Evolutionary conservation across 2,888 invertebrate genomes (phyloP).

Genomic region (Pristionchus exspectatus): DNA sequence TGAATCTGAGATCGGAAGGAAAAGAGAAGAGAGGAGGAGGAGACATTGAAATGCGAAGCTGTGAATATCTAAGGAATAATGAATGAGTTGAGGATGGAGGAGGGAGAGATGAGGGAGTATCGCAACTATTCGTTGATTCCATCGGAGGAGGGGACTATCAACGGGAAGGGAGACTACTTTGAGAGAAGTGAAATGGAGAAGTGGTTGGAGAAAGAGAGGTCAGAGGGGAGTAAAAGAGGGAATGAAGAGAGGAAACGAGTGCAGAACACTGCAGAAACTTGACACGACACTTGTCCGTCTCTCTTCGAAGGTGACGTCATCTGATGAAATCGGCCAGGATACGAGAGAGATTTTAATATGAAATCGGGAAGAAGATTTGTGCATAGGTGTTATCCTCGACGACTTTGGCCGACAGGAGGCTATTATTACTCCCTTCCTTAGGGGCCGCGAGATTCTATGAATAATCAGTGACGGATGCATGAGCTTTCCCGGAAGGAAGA

Average conservation of each 20-base stretch:
- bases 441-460: background rate
- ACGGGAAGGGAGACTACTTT: background rate
- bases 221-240: background rate
- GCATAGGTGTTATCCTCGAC: background rate
- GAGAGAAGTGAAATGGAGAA: background rate
- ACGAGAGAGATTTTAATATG: conserved; percentile 24
- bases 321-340: background rate
- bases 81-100: conserved; percentile 45
- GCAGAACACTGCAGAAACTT: conserved; percentile 47
- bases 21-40: conserved; percentile 26
- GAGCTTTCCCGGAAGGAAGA: conserved; percentile 38
- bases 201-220: conserved; percentile 21
- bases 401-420: background rate
- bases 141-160: background rate
- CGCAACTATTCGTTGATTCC: conserved; percentile 41
- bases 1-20: conserved; percentile 41
- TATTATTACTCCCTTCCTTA: background rate
- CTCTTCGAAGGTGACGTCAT: background rate
- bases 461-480: conserved; percentile 57
- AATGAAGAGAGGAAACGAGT: conserved; percentile 20
- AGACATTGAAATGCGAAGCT: conserved; percentile 50
- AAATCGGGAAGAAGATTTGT: background rate
- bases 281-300: conserved; percentile 43
- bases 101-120: background rate
- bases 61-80: conserved; percentile 52